Evolutionary conservation across 2,113 vertebrate species (phyloP).

Genomic region (Mustela nigripes): DNA sequence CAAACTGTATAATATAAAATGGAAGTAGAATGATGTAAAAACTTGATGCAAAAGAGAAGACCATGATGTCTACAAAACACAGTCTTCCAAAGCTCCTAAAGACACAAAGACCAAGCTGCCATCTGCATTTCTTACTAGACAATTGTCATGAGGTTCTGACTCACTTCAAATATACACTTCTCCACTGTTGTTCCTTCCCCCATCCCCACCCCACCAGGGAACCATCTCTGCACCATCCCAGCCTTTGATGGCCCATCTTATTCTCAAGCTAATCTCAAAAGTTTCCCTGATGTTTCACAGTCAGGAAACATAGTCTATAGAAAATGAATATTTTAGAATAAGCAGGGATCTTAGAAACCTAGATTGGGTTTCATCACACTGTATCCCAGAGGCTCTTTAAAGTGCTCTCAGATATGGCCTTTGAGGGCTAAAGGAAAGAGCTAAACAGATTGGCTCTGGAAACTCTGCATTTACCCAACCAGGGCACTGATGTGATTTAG

Average conservation of each 20-base stretch:
- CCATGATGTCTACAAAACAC: background rate
- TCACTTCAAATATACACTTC: background rate
- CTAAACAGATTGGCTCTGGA: background rate
- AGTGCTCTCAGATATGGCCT: background rate
- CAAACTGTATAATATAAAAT: background rate
- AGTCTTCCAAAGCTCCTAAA: background rate
- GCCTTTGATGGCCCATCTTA: background rate
- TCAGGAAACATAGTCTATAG: background rate
- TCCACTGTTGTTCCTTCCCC: background rate
- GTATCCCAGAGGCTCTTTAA: background rate
- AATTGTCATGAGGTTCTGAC: background rate
- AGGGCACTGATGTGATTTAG: background rate
- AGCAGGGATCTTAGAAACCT: background rate
- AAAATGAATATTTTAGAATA: background rate
- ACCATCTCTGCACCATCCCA: background rate
- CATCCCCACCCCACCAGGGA: background rate
- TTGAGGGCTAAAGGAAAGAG: background rate
- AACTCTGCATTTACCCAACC: fast-evolving
- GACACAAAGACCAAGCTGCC: background rate
- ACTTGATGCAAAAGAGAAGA: background rate
- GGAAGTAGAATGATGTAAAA: background rate
- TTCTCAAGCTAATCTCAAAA: slow-evolving; percentile 11
- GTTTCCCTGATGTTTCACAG: background rate
- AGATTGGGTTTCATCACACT: background rate
- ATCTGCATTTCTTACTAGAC: background rate